Evolutionary conservation across 2,888 invertebrate genomes (phyloP), one percentile per base, ranked within the genome.

Genomic region (Stictocephala bisonia): DNA sequence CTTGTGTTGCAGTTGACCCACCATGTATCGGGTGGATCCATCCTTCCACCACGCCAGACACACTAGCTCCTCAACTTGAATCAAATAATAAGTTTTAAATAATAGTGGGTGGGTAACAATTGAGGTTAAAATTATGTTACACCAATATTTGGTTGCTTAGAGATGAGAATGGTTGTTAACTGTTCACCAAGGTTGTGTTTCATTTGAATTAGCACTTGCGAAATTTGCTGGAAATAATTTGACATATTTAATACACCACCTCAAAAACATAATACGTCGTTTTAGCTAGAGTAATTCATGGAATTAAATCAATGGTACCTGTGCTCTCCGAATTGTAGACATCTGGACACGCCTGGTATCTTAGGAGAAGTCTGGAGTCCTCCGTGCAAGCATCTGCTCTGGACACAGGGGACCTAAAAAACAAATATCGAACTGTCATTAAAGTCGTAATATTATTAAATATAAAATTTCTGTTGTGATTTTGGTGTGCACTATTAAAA

Each of bases 41-140:
- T 94, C 94, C 83, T 91, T 93, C 94, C 94, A 95, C 18, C 89
- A 89, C 2, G 93, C 94, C 72, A 94, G 84, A 83, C 94, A 94
- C 56, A 92, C 90, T 70, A 94, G 83, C 84, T 94, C 93, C 81
- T 94, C 94, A 64, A 91, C 94, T 93, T 81, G 11, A 82, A 81
- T 75, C 74, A n/a, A n/a, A n/a, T n/a, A n/a, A n/a, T n/a, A n/a
- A n/a, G n/a, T n/a, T n/a, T n/a, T n/a, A n/a, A n/a, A n/a, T n/a
- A n/a, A n/a, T n/a, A n/a, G n/a, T n/a, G n/a, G n/a, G n/a, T n/a
- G n/a, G n/a, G n/a, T n/a, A n/a, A n/a, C n/a, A n/a, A n/a, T n/a
- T n/a, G n/a, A 31, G 44, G 67, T 50, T 60, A 58, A 44, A 50
- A 56, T 24, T n/a, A 35, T 35, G 7, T 35, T 35, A 35, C 35